Base-by-base conservation (phyloP, 2,888 invertebrate genomes). In the Sepiola atlantica region DNA sequence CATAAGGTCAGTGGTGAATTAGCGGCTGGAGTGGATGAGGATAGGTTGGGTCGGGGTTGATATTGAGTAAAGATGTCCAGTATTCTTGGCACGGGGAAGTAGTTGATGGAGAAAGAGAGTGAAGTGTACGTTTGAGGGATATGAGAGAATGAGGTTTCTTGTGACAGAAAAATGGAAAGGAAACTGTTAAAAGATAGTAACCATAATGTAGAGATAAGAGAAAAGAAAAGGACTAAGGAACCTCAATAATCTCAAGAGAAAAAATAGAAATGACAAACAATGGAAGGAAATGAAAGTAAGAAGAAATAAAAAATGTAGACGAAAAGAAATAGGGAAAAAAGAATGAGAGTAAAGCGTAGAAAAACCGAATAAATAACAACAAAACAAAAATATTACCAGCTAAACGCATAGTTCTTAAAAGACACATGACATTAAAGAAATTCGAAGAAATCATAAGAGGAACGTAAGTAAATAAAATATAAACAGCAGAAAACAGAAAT, bases 1-100 rank as follows among this genome's bases (percentile, higher is more conserved):
- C n/a, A 77, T n/a, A 77, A 77, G 77, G 77, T 77, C 77, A 77
- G 77, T n/a, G n/a, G 77, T n/a, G 77, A 32, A n/a, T n/a, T n/a
- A 32, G 77, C 16, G n/a, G 14, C n/a, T 16, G 14, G n/a, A n/a
- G n/a, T 77, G n/a, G 77, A n/a, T n/a, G 28, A 28, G 14, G 14
- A 28, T n/a, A n/a, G n/a, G n/a, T 4, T n/a, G n/a, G 2, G n/a
- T n/a, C 2, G 8, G 45, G 45, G 2, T 45, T 45, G 45, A 45
- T 45, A 45, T 45, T 45, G 45, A 45, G n/a, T n/a, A 77, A 77
- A 32, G n/a, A 77, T 77, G 77, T n/a, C 14, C 77, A 12, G 14
- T n/a, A 77, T 77, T 77, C n/a, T 77, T 77, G n/a, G 77, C 77
- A 77, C n/a, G 21, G 77, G 77, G n/a, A 32, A 14, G 77, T 45